Conservation (phyloP, 2,113 vertebrate species). For the Ctenomys sociabilis region DNA sequence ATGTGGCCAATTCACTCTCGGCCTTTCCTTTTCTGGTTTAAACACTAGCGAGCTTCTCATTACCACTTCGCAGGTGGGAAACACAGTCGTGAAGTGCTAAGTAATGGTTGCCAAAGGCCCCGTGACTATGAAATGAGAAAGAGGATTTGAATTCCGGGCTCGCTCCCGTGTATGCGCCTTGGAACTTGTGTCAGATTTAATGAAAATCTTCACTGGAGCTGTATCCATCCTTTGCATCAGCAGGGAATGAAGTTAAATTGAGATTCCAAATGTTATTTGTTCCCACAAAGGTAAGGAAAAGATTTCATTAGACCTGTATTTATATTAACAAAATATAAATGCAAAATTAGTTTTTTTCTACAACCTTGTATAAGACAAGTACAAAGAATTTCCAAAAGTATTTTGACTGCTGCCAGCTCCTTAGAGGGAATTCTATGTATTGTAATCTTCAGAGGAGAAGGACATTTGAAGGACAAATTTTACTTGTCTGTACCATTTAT, state of each 20-base stretch:
- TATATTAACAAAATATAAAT: neutral
- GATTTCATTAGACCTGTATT: neutral
- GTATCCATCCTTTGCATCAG: neutral
- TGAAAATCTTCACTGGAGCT: neutral
- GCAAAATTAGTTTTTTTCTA: neutral
- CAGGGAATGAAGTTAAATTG: neutral
- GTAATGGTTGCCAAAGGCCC: neutral
- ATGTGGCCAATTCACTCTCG: neutral
- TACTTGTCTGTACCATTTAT: neutral
- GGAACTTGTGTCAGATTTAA: neutral
- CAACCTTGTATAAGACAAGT: neutral
- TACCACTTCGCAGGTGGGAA: neutral
- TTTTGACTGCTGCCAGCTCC: neutral
- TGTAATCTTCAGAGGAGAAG: neutral
- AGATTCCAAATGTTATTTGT: neutral
- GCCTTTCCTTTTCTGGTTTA: neutral
- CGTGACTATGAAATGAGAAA: neutral
- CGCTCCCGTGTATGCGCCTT: neutral
- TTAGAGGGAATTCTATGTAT: neutral
- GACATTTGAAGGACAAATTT: neutral
- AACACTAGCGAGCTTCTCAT: neutral
- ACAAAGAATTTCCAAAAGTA: neutral
- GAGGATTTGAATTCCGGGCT: neutral
- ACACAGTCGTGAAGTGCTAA: slow-evolving; percentile 1
- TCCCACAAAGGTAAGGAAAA: neutral